Evolutionary conservation across 2,797 vertebrate genomes (phyloP).

Genomic region (Echeneis naucrates): DNA sequence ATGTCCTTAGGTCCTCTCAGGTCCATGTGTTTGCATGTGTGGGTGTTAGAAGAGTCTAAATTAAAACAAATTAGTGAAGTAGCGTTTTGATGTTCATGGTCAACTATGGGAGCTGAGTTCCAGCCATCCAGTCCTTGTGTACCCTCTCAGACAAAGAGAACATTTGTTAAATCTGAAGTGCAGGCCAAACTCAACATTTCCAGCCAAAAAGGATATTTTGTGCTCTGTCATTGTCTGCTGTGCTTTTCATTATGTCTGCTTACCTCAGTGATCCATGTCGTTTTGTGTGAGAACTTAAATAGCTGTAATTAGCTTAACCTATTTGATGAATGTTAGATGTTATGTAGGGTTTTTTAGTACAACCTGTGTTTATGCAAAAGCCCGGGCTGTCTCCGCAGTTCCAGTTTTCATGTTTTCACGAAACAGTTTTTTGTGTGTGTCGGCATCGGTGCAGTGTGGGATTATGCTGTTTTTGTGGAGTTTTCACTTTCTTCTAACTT

Average conservation of each 20-base stretch:
- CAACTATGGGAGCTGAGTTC: slow-evolving; percentile 31
- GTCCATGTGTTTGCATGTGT: slow-evolving; percentile 58
- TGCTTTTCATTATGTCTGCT: slow-evolving; percentile 20
- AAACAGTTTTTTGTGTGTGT: not conserved
- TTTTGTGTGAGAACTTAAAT: slow-evolving; percentile 16
- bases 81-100: slow-evolving; percentile 27
- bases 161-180: slow-evolving; percentile 54
- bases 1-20: slow-evolving; percentile 58
- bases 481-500: slow-evolving; percentile 16
- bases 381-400: not conserved
- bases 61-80: slow-evolving; percentile 17
- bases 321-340: slow-evolving; percentile 28
- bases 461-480: slow-evolving; percentile 17
- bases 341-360: slow-evolving; percentile 10
- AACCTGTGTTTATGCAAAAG: slow-evolving; percentile 1
- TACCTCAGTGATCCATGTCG: slow-evolving; percentile 9
- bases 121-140: slow-evolving; percentile 19
- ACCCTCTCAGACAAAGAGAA: slow-evolving; percentile 47
- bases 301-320: slow-evolving; percentile 28
- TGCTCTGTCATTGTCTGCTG: slow-evolving; percentile 71
- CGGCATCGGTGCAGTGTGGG: not conserved
- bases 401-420: not conserved
- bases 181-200: slow-evolving; percentile 38
- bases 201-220: slow-evolving; percentile 48
- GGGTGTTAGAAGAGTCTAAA: slow-evolving; percentile 20